phyloP scores from a whole-genome alignment of 92 coral and sea anemone species.

The Phenganax marumi region DNA sequence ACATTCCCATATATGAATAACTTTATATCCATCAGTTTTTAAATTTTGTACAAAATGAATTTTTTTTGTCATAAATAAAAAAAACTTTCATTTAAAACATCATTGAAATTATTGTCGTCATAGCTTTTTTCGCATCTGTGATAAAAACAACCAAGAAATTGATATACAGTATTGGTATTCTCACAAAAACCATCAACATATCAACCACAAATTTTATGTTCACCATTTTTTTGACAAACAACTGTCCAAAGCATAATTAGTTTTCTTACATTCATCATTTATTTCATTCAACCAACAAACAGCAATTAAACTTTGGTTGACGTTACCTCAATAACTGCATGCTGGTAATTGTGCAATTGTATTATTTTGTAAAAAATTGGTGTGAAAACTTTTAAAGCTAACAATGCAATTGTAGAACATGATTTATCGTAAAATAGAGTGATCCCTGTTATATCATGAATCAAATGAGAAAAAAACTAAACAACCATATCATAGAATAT shows the following conservation, averaged over 20 bases:
- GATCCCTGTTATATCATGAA: not conserved
- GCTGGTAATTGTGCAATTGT: conserved; percentile 6
- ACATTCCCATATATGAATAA: conserved; percentile 34
- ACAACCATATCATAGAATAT: conserved; percentile 26
- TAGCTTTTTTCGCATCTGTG: not conserved
- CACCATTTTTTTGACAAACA: not conserved
- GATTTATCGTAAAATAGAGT: conserved; percentile 9
- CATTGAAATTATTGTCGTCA: not conserved
- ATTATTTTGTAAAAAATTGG: conserved; percentile 5
- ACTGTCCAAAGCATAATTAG: no score
- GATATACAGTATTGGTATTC: not conserved
- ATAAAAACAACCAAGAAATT: not conserved
- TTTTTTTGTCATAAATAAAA: not conserved
- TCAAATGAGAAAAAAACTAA: conserved; percentile 15
- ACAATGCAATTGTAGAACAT: conserved; percentile 28
- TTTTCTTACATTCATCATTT: not conserved
- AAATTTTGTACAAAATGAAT: conserved; percentile 9
- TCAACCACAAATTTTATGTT: not conserved
- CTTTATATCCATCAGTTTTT: conserved; percentile 17
- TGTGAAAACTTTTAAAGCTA: conserved; percentile 27
- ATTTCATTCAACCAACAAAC: conserved; percentile 23
- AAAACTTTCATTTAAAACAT: not conserved
- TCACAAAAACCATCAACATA: not conserved
- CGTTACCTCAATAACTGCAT: conserved; percentile 21
- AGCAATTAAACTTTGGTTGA: conserved; percentile 26